Base-by-base conservation (phyloP, 2,113 vertebrate species). In the Camelus dromedarius region DNA sequence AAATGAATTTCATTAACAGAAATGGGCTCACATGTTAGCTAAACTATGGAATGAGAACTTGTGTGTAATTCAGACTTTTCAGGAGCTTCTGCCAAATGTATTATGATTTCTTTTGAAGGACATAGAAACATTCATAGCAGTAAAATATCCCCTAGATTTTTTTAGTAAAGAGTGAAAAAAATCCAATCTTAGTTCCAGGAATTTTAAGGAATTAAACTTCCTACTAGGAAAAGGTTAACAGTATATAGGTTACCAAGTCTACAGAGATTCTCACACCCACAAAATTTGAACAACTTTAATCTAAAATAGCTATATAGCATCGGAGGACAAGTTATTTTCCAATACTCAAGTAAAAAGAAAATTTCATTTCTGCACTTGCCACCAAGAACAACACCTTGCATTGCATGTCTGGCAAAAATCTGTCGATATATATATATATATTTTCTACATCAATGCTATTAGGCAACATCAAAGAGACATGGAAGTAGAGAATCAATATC, bases 401-500 rank as follows among this genome's bases (percentile, higher is more conserved):
- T 94, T 98, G 46, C 96, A 91, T 1, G 62, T 69, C 97, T 98
- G 82, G 96, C 77, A 95, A 98, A 98, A 98, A 97, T 91, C 95
- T 96, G 95, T 98, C 97, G 91, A 97, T 98, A 97, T 7, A 97
- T 93, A 93, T 95, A 96, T 98, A 42, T 42, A 42, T 42, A 42
- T 96, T 97, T 88, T 92, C 95, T 97, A 92, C 86, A 89, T 97
- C 87, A 96, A 87, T 98, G 96, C 97, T 98, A 60, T 88, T 93
- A 97, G 95, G 96, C 16, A 9, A 98, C 98, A 98, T 98, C 98
- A 98, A 98, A 98, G 93, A 98, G 95, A 79, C 83, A 86, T 94
- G 79, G 96, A 97, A 95, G 97, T 95, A 97, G 85, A 98, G 96
- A 98, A 98, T 98, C 98, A 97, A 98, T 99, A 98, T 35, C 93